These are phyloP conservation scores for Ceratotherium simum DNA, from an alignment of 2,113 vertebrate species.

Conservation along the genomic window DNA sequence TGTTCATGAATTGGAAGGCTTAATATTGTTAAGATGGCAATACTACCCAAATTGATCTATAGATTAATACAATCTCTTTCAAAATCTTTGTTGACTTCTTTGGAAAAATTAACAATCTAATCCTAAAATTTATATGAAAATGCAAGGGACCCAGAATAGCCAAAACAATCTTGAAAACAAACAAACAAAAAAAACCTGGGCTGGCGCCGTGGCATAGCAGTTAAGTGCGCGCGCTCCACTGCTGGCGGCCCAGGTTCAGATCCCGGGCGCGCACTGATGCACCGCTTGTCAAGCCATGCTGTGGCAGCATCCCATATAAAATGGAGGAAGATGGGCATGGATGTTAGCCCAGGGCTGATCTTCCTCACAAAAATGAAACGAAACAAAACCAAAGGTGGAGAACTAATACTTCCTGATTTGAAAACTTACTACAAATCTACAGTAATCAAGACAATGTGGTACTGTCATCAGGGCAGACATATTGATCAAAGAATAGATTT, in stretches of 20 bases:
- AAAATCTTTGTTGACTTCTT: neutral
- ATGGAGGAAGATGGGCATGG: too few relatives aligned
- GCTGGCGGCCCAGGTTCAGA: too few relatives aligned
- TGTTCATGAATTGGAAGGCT: neutral
- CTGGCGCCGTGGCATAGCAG: too few relatives aligned
- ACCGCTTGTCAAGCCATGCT: too few relatives aligned
- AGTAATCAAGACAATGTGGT: neutral
- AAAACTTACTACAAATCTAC: neutral
- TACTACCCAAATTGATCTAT: neutral
- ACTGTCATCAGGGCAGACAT: neutral
- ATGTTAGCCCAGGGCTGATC: too few relatives aligned
- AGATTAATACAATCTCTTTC: neutral
- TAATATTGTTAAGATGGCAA: neutral
- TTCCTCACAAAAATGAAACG: neutral
- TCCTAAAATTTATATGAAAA: conserved; percentile 15
- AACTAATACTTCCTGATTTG: neutral
- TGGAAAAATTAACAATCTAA: neutral
- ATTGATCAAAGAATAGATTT: neutral
- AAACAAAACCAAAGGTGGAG: neutral
- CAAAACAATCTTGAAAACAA: neutral
- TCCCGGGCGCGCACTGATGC: too few relatives aligned
- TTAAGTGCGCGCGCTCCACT: too few relatives aligned
- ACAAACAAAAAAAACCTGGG: too few relatives aligned
- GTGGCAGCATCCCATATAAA: too few relatives aligned
- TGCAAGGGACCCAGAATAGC: neutral